Evolutionary conservation across 1,140 invertebrate species (phyloP), one percentile per base, ranked within the genome.

Genomic region (Asbolus verrucosus): DNA sequence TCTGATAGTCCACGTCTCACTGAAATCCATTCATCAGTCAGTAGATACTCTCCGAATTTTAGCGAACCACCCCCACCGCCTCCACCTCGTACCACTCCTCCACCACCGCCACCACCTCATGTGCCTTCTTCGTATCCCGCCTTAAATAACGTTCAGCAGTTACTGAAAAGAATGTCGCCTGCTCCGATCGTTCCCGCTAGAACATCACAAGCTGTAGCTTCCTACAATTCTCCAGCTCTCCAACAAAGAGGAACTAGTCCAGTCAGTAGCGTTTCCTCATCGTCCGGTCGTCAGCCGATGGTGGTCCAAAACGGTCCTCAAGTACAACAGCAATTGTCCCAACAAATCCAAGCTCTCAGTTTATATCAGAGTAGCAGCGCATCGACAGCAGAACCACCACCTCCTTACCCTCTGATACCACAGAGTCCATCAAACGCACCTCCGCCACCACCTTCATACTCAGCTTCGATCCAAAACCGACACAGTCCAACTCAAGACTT

Each of bases 271-370:
- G 65, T 75, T 6, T 78, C 73, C 38, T 79, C 71, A 81, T 82
- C 73, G 69, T 75, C 69, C 78, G 81, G 68, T 79, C 79, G 18
- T 18, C 90, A 90, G 73, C 91, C 90, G 1, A 91, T 93, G 89
- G 89, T 93, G 27, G 90, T 93, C 5, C 91, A 92, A 77, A 92
- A 93, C 76, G 90, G 89, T 3, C 89, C 91, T 0, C 92, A 94
- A 82, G 89, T 78, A 1, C 92, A 94, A 75, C 93, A 94, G 74
- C 94, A 95, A 79, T 82, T 95, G 13, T 86, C 89, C 9, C 93
- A 96, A 77, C 92, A 94, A 79, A 92, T 94, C 80, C 94, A 95
- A 80, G 92, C 92, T 2, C 82, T 95, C n/a, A 92, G 86, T 77
- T 86, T 95, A 65, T 93, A 93, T 79, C 90, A 90, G 66, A 86